Evolutionary conservation across 2,113 vertebrate species (phyloP), one percentile per base, ranked within the genome.

Genomic region (Chaetops frenatus): DNA sequence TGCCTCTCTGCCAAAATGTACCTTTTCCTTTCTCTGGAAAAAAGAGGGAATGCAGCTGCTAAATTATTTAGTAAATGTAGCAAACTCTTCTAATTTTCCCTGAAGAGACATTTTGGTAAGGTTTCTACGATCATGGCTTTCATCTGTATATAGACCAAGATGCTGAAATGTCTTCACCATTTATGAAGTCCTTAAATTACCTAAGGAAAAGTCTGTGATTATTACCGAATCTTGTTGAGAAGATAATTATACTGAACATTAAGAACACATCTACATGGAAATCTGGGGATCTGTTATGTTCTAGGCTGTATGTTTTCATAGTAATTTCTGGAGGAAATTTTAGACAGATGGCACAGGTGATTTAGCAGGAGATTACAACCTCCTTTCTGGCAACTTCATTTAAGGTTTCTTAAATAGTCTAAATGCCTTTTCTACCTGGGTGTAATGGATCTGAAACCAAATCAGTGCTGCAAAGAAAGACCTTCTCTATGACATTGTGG

Each of bases 231-330:
- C 66, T 58, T 70, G 80, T 88, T 97, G 77, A 95, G 92, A 92
- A 91, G 23, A 51, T 79, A 77, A 93, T 96, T 94, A 90, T 79
- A 86, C 79, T 90, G 92, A 90, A 82, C 84, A 85, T 94, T 94
- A 97, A 48, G 88, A 87, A 94, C 54, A 58, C 71, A 86, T 94
- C 96, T 94, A 69, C 56, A 48, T 82, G 94, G 72, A 96, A 97
- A 88, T 87, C 60, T 86, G 48, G 60, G 74, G 60, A 84, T 73
- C 36, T 81, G 77, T 96, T 96, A 67, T 86, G 54, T 88, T 96
- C 89, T 88, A 88, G 56, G 69, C 84, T 90, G 27, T 86, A 35
- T 42, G 80, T 95, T 97, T 96, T 94, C 66, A 67, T 11, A 76
- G 72, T 88, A 76, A 83, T 95, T 97, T 96, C 65, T 90, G 71